Base-by-base conservation (phyloP, 92 coral and sea anemone species). In the Pocillopora grandis region DNA sequence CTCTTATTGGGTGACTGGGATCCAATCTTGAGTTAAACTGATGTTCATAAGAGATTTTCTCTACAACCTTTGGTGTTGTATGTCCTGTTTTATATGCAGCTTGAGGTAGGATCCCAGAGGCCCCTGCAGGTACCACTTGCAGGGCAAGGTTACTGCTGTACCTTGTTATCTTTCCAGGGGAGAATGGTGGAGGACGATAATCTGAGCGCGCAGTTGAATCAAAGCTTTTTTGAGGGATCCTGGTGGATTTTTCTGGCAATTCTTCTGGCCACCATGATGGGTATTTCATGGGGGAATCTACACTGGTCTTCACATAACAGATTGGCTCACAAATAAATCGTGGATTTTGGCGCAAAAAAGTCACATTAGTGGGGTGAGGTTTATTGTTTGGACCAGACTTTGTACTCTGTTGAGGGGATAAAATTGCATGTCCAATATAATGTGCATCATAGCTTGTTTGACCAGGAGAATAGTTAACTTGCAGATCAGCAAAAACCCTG, bases 221-320 rank as follows among this genome's bases (percentile, higher is more conserved):
- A 78, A 91, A 73, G 85, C 95, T 90, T 72, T 88, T 90, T 62
- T 71, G 62, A 27, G 99, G 99, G 27, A 85, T 75, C 76, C 79
- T 92, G 35, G 84, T 84, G 63, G 81, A 88, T 77, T 85, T 85
- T 66, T 89, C 89, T 37, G 93, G 91, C 33, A 87, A 49, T 72
- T 94, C 95, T 1, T 89, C 85, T 6, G 99, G 99, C 99, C 99
- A 97, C 99, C 99, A 97, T 10, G 93, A 80, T 57, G 86, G 92
- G 10, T 76, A 13, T 5, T 67, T 86, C 35, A 72, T 79, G 7
- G 83, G 91, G 1, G 82, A 78, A 16, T 90, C 87, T 21, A 88
- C 79, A 20, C 72, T 23, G 35, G 98, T 97, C 31, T 88, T 89
- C 0, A 97, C 98, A 86, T 90, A 91, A 72, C 99, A 97, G 56